Evolutionary conservation across 2,797 vertebrate genomes (phyloP), one percentile per base, ranked within the genome.

Genomic region (Rhabdomys pumilio): DNA sequence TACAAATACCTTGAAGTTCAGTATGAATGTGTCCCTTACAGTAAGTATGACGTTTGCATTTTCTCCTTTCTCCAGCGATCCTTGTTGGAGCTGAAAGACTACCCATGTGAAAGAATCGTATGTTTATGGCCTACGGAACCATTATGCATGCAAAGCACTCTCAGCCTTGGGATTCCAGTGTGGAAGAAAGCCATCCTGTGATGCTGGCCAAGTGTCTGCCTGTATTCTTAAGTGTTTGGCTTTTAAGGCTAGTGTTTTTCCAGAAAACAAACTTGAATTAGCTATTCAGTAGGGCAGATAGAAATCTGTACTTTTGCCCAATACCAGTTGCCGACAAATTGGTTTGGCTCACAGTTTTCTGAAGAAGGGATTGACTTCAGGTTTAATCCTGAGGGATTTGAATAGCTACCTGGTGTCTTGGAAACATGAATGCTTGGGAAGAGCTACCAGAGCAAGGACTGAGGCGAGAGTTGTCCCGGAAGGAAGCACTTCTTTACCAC

Each of bases 1-100:
- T 99, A 99, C 99, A 99, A 99, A 98, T 99, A 99, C 96, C 99
- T 99, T 99, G 99, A 99, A 99, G 99, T 99, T 99, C 99, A 99
- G 98, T 99, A 99, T 99, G 99, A 99, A 99, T 99, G 99, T 99
- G 99, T 99, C 97, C 99, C 99, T 99, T 99, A 99, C 98, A 99
- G 99, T 99, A 99, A 99, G 99, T 99, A 99, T 98, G 97, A 98
- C 96, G 61, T 97, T 97, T 98, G 97, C 98, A 96, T 98, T 98
- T 98, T 98, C 98, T 98, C 97, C 95, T 98, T 98, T 96, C 97
- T 98, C 95, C 97, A 97, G 97, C 96, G 87, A 96, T 98, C 96
- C 96, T 98, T 89, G 29, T 97, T 98, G 97, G 96, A 98, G 97
- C 98, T 96, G 97, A 98, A 98, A 96, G 93, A 97, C 96, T 89